Evolutionary conservation across 64 coral and sea anemone genomes (phyloP), one percentile per base, ranked within the genome.

Genomic region (Montipora efflorescens): DNA sequence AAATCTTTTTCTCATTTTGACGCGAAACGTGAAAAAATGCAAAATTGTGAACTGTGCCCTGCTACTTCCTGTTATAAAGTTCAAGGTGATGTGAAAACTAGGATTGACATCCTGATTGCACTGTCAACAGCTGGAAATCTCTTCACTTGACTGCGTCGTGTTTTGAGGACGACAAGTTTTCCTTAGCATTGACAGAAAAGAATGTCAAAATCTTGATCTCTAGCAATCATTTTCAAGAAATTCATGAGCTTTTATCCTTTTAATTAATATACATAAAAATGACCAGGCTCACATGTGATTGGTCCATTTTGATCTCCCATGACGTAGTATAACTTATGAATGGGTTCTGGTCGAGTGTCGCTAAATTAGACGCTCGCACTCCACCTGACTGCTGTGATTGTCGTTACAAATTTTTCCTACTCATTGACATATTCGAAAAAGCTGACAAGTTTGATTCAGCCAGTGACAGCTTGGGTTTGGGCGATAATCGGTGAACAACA

Each of bases 321-420:
- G 82, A 86, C 82, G 82, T 86, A 8, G 19, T 16, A 8, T 86
- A 59, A 47, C 18, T 68, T 71, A 86, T 86, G 82, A 86, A 86
- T 86, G 82, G 66, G 47, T 36, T 69, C 46, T 16, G 47, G 47
- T 49, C 46, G 11, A 78, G 45, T 49, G 20, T 48, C 43, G 15
- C 8, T 71, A 19, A 20, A 4, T 61, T 25, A 59, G 0, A 82
- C 80, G 53, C 53, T 57, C 7, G 6, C 9, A 15, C 9, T 7
- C 13, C 14, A 12, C 14, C 61, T 64, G 8, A 12, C 11, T 19
- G 11, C 3, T 64, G 4, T 12, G 11, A 11, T 12, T 15, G 8
- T 15, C 14, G 8, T 64, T 11, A 4, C 61, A 4, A 16, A 3
- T 16, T 11, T 64, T 7, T 64, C 14, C 36, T 36, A 36, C 36